Base-by-base conservation (phyloP, 2,888 invertebrate species). In the Prosapia bicincta region DNA sequence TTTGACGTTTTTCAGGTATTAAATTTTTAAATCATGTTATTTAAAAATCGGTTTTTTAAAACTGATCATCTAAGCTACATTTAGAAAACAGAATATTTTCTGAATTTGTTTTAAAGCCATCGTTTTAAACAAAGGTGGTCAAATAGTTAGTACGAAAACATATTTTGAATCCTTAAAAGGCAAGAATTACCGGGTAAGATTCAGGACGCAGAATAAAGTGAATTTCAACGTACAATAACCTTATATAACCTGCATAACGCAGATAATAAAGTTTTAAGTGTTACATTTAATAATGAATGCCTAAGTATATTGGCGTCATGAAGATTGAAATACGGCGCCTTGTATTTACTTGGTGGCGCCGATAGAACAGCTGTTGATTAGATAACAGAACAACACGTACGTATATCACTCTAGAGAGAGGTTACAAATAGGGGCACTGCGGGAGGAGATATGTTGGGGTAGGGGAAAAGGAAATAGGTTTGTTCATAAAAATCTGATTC, bases 331-430 rank as follows among this genome's bases (percentile, higher is more conserved):
- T 20, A 54, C 54, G 54, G 54, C 54, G 54, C 54, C 54, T 54
- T 54, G 13, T 54, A 54, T 54, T 54, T 54, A 54, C 54, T 54
- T 54, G 54, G 54, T 54, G 54, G 54, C 54, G 54, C 54, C 54
- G 54, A 54, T 54, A 38, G 54, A 54, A 54, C 54, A 54, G 54
- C 54, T 54, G 54, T 54, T 54, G 54, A 54, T 54, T 54, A 54
- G 54, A 54, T 54, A 54, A 54, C 54, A 54, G 54, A 54, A 54
- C 54, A 54, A 54, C 54, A 54, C 54, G 54, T 54, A 54, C 20
- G 20, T 54, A n/a, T n/a, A 54, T 20, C 54, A 54, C 15, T n/a
- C n/a, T n/a, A n/a, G n/a, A n/a, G 9, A 54, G 54, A 54, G 54
- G 54, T 54, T 54, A 54, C 54, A 54, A 54, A 54, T 54, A 54